A percentile compares a stretch with the other conserved stretches of the same genome.
Conservation (phyloP, 2,888 invertebrate genomes). For the Lutraria lutraria region DNA sequence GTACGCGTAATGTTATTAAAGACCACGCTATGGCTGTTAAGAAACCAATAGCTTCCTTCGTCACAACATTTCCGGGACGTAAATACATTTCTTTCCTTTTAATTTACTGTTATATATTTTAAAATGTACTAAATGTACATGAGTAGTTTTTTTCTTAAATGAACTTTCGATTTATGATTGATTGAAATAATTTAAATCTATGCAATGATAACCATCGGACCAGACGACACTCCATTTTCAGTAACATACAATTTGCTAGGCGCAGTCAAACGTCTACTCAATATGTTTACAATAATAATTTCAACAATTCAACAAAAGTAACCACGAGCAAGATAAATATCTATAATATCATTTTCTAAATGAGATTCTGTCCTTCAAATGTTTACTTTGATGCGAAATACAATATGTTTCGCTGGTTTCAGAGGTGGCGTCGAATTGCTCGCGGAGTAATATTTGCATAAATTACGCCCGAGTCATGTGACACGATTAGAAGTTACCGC, state of each 20-base stretch:
- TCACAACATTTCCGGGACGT: too few relatives aligned
- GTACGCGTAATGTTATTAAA: too few relatives aligned
- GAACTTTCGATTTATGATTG: constrained; percentile 2
- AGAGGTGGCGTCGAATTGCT: constrained; percentile 52
- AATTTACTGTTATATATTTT: too few relatives aligned
- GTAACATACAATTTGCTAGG: neutral
- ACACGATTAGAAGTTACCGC: constrained; percentile 33
- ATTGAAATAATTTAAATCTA: constrained; percentile 1
- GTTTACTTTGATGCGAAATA: constrained; percentile 51
- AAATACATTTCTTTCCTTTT: too few relatives aligned
- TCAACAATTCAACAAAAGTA: constrained; percentile 57
- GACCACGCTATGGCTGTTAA: too few relatives aligned
- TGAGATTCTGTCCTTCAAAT: constrained; percentile 41
- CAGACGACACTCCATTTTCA: neutral
- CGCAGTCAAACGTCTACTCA: neutral
- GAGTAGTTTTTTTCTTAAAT: too few relatives aligned
- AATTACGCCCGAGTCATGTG: constrained; percentile 62
- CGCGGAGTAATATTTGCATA: constrained; percentile 65
- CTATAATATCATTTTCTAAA: constrained; percentile 61
- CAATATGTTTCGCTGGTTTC: constrained; percentile 61
- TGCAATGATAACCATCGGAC: neutral
- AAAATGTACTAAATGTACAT: too few relatives aligned
- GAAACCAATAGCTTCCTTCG: too few relatives aligned
- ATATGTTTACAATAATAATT: constrained; percentile 53
- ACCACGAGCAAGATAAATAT: constrained; percentile 45